phyloP scores from a whole-genome alignment of 2,113 vertebrate species.

The Chelonoidis abingdonii region DNA sequence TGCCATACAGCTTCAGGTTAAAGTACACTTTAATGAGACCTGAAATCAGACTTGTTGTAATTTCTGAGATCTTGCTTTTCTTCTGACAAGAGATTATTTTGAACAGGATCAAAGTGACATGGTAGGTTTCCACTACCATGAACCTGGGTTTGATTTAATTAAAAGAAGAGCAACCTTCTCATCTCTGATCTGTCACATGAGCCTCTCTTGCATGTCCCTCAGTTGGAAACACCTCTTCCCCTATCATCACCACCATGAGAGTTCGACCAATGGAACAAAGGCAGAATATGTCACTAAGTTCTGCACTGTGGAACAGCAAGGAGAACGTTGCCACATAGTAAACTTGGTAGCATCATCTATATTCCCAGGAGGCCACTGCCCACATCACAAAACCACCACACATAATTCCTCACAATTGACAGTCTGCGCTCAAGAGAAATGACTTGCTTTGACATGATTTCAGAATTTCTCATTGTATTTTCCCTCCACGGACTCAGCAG shows the following conservation, averaged over 20 bases:
- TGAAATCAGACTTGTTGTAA: background rate
- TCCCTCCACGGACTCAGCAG: background rate
- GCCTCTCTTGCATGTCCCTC: background rate
- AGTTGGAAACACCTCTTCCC: background rate
- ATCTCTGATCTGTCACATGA: background rate
- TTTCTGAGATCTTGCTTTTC: background rate
- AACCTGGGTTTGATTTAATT: background rate
- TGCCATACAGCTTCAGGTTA: background rate
- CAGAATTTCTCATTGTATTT: background rate
- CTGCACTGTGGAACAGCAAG: background rate
- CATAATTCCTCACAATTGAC: background rate
- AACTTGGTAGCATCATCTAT: background rate
- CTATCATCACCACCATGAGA: fast-evolving
- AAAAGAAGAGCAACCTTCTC: background rate
- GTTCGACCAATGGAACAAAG: fast-evolving
- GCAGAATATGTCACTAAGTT: background rate
- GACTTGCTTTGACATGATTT: background rate
- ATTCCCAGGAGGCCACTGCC: background rate
- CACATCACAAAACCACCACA: background rate
- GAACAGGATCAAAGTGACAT: background rate
- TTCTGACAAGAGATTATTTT: background rate
- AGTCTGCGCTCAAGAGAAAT: background rate
- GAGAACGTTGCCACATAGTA: background rate
- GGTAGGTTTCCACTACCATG: background rate
- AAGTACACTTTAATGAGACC: background rate